A percentile compares a stretch with the other conserved stretches of the same genome.
These are phyloP conservation scores for Anomalospiza imberbis DNA, from an alignment of 2,797 vertebrate genomes.

Conservation along the genomic window DNA sequence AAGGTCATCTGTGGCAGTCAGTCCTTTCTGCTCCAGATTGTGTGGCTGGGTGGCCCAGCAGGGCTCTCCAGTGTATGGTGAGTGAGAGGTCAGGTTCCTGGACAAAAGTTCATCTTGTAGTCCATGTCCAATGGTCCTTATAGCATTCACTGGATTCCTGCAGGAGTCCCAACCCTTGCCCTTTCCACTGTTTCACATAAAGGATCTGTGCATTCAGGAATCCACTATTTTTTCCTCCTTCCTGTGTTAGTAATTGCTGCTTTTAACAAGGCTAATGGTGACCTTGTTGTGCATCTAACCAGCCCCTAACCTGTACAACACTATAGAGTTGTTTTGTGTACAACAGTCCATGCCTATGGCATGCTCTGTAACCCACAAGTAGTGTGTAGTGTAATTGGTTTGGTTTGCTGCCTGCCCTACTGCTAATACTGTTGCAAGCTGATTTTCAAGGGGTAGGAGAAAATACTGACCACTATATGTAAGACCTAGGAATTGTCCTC, in stretches of 20 bases:
- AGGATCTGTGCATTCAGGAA: background rate
- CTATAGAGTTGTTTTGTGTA: background rate
- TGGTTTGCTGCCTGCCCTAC: conserved; percentile 10
- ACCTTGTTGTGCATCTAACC: background rate
- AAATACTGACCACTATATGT: background rate
- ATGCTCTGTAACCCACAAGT: background rate
- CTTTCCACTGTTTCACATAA: background rate
- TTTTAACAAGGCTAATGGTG: background rate
- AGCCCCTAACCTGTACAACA: background rate
- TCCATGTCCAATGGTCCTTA: background rate
- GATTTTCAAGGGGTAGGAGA: background rate
- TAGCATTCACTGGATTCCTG: background rate
- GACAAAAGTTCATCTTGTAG: background rate
- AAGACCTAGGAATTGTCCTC: background rate
- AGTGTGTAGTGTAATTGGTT: background rate
- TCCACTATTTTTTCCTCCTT: background rate
- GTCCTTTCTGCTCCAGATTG: background rate
- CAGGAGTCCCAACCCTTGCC: background rate
- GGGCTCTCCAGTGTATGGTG: background rate
- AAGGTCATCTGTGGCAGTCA: background rate
- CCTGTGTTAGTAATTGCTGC: background rate
- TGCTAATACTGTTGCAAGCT: background rate
- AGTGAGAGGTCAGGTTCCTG: background rate
- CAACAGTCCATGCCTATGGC: background rate
- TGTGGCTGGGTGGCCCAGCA: background rate